Evolutionary conservation across 2,797 vertebrate species (phyloP).

Genomic region (Corythornis leucogaster): DNA sequence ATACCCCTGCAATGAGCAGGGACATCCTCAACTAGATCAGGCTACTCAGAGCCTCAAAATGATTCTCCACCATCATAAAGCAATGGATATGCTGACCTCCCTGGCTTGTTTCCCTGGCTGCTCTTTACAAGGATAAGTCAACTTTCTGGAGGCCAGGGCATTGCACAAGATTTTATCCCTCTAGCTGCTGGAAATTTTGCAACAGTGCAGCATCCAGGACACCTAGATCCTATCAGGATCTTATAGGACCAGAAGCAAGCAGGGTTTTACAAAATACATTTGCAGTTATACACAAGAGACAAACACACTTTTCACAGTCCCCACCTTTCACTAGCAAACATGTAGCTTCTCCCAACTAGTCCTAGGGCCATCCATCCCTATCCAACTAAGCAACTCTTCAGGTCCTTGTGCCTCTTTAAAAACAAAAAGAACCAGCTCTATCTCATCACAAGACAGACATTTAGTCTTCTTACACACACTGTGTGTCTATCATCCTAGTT

Average conservation of each 20-base stretch:
- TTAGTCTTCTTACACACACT: background rate
- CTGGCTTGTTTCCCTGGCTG: background rate
- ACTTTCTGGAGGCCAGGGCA: background rate
- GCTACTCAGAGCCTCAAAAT: too few species aligned
- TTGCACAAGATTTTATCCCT: background rate
- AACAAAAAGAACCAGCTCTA: background rate
- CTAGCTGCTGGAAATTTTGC: background rate
- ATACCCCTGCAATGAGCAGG: too few species aligned
- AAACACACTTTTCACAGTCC: accelerated
- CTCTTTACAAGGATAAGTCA: background rate
- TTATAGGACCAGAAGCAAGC: background rate
- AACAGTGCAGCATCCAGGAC: background rate
- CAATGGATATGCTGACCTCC: background rate
- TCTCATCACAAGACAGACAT: background rate
- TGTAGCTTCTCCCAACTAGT: background rate
- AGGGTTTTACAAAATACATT: accelerated
- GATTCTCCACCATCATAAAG: background rate
- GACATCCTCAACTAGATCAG: too few species aligned
- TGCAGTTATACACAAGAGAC: background rate
- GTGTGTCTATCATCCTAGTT: accelerated
- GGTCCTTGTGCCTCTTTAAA: background rate
- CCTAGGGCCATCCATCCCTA: background rate
- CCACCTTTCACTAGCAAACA: background rate
- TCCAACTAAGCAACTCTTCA: background rate
- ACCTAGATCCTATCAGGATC: background rate